phyloP scores from a whole-genome alignment of 2,888 invertebrate genomes.

The Epinotia ramella region DNA sequence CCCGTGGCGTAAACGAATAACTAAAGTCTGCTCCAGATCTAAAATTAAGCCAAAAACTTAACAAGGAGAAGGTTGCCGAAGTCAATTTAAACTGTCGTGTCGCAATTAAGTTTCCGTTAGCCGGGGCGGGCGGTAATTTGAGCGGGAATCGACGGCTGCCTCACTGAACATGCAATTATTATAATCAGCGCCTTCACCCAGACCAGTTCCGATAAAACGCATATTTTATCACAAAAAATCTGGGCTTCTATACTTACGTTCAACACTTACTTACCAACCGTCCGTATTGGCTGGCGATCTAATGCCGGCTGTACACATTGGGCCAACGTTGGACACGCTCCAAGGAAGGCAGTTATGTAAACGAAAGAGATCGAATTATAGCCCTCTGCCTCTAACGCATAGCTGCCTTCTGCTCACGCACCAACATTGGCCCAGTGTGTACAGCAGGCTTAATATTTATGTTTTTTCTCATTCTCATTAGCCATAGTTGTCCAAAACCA shows the following conservation, averaged over 20 bases:
- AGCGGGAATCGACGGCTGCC: constrained; percentile 9
- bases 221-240: background rate
- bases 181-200: constrained; percentile 6
- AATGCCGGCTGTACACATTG: too few species aligned
- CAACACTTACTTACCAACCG: too few species aligned
- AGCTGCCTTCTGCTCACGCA: too few species aligned
- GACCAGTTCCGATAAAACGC: background rate
- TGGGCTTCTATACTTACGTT: background rate
- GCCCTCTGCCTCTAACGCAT: too few species aligned
- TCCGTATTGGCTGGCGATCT: too few species aligned
- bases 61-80: background rate
- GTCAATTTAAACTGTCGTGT: constrained; percentile 3
- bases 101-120: constrained; percentile 28
- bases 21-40: background rate
- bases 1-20: background rate
- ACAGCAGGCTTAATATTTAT: too few species aligned
- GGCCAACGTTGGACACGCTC: too few species aligned
- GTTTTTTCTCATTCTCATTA: too few species aligned
- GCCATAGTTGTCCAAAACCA: too few species aligned
- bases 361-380: too few species aligned
- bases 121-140: constrained; percentile 16
- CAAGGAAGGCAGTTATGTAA: too few species aligned
- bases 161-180: constrained; percentile 16
- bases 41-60: background rate
- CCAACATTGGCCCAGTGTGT: too few species aligned